These are phyloP conservation scores for Progne subis DNA, from an alignment of 2,113 vertebrate species.

Conservation along the genomic window DNA sequence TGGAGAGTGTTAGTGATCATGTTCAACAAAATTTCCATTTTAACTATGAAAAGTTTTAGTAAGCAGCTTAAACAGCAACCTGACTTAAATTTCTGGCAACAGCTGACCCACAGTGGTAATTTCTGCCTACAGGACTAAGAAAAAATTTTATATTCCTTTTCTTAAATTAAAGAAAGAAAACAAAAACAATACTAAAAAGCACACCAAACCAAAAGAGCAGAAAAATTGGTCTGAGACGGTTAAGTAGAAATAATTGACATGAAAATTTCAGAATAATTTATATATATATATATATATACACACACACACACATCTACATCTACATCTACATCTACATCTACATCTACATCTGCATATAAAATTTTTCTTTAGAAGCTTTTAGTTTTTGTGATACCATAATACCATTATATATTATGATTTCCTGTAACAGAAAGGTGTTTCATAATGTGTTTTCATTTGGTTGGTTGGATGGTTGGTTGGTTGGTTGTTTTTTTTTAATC, in stretches of 20 bases:
- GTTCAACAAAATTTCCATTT: background rate
- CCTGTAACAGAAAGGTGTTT: fast-evolving
- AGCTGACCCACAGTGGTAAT: background rate
- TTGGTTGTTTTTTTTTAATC: background rate
- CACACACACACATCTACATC: too few species aligned
- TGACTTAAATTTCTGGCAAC: background rate
- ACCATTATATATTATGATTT: background rate
- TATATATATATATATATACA: too few species aligned
- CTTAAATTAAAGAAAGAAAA: background rate
- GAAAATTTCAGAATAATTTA: background rate
- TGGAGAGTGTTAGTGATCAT: background rate
- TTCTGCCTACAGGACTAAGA: background rate
- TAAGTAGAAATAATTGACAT: background rate
- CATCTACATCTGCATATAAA: too few species aligned
- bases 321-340: too few species aligned
- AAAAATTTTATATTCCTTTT: background rate
- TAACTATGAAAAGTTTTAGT: background rate
- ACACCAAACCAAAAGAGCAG: background rate
- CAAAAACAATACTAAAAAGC: background rate
- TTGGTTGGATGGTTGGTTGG: too few species aligned
- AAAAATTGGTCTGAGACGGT: background rate
- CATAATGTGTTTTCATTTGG: background rate
- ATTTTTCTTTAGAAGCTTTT: background rate
- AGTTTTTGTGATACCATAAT: background rate
- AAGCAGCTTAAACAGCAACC: background rate